Conservation (phyloP, 1,140 invertebrate species). For the Drosophila guanche region DNA sequence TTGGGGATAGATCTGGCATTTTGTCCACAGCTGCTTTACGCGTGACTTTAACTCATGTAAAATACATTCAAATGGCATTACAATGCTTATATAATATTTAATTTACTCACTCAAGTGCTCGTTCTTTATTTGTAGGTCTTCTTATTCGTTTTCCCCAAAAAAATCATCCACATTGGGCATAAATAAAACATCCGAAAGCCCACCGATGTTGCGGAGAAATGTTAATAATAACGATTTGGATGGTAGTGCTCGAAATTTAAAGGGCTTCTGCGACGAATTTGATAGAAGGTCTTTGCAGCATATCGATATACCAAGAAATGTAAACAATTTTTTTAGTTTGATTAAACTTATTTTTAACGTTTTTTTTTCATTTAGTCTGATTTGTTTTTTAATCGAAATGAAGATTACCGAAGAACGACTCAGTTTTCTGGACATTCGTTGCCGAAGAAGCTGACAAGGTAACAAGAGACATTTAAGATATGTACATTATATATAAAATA, state of each 20-base stretch:
- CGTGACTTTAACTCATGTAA: not conserved
- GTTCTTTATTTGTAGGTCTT: constrained; percentile 51
- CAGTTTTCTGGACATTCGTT: constrained; percentile 55
- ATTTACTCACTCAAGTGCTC: not conserved
- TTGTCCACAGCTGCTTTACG: no score
- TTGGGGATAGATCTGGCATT: no score
- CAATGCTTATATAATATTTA: constrained; percentile 1
- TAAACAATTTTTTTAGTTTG: constrained; percentile 6
- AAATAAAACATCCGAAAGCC: constrained; percentile 83
- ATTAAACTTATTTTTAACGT: not conserved
- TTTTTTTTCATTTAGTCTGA: constrained; percentile 20
- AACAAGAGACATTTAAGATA: not conserved
- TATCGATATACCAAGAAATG: constrained; percentile 40
- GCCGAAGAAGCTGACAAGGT: constrained; percentile 34
- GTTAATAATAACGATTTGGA: constrained; percentile 24
- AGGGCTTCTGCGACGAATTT: constrained; percentile 32
- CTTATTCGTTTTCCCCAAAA: constrained; percentile 80
- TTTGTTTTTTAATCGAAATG: constrained; percentile 45
- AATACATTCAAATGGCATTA: not conserved
- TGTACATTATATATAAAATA: not conserved
- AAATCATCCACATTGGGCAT: constrained; percentile 82
- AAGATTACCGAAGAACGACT: constrained; percentile 65
- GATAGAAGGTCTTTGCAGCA: constrained; percentile 70
- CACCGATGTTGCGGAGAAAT: constrained; percentile 62
- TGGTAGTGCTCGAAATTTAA: constrained; percentile 22